Base-by-base conservation (phyloP, 2,797 vertebrate genomes). In the Aulostomus chinensis region DNA sequence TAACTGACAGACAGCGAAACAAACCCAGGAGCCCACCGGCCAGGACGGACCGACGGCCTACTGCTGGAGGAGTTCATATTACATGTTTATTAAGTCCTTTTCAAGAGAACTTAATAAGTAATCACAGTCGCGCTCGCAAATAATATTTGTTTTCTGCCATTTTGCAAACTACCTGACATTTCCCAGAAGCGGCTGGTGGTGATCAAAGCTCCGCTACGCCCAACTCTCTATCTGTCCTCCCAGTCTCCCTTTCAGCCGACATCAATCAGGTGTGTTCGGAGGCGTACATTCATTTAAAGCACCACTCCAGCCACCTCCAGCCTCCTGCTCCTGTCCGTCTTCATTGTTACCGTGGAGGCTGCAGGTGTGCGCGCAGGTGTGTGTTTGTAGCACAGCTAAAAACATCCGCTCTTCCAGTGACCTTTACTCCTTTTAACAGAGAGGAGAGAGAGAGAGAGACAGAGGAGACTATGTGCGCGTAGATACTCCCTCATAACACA, bases 161-260 rank as follows among this genome's bases (percentile, higher is more conserved):
- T 87, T 76, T 59, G 58, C 53, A 22, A 72, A 66, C 76, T 53
- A 63, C 49, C 80, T 84, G 87, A 88, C 87, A 89, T 89, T 87
- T 80, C 78, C 53, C 11, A 79, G 62, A 56, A 73, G 78, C 78
- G 32, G 71, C 45, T 49, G 24, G 61, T 66, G 48, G 63, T 60
- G 72, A 81, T 80, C 79, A 83, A 86, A 78, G 78, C 63, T 33
- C 24, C 5, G 3, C 20, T 21, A 11, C 21, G 6, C 12, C 9
- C 24, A 17, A 7, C 5, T 49, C 36, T 47, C 49, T 34, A 61
- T 50, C 43, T 47, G 36, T n/a, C 29, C 33, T 33, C 14, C 29
- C 40, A 18, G 9, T 33, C 58, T 53, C 45, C 36, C 58, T 40
- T 47, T 57, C 51, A 55, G 58, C 65, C 49, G 51, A 55, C 76